These are phyloP conservation scores for Spinibarbus caldwelli DNA, from an alignment of 2,797 vertebrate species.

Conservation along the genomic window DNA sequence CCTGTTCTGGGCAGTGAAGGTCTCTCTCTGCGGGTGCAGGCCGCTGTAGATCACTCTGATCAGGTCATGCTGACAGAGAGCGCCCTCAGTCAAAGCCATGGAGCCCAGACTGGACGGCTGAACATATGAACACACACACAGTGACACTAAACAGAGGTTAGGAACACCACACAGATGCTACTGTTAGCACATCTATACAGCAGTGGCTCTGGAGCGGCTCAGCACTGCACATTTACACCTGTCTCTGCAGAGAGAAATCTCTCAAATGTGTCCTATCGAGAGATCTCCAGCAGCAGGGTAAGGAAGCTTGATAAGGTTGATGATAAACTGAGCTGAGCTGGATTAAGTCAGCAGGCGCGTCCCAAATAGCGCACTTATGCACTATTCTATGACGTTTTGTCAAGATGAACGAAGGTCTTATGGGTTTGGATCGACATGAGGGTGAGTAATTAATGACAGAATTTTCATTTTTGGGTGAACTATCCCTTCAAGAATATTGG, in stretches of 20 bases:
- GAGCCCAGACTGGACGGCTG: constrained; percentile 96
- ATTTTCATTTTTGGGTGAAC: no score
- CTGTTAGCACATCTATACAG: background rate
- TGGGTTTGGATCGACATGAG: no score
- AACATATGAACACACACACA: constrained; percentile 15
- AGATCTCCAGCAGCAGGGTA: background rate
- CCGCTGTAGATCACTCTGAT: constrained; percentile 97
- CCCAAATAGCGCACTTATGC: no score
- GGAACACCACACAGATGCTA: background rate
- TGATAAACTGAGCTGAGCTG: background rate
- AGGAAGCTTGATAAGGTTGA: background rate
- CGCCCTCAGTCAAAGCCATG: constrained; percentile 96
- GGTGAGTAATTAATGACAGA: no score
- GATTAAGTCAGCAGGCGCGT: background rate
- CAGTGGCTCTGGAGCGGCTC: background rate
- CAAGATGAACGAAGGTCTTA: no score
- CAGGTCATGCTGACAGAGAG: constrained; percentile 95
- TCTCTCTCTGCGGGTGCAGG: constrained; percentile 96
- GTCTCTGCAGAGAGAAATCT: no score
- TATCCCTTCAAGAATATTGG: no score
- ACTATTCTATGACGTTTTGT: no score
- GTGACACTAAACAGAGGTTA: background rate
- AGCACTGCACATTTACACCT: no score
- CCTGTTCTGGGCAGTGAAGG: constrained; percentile 98
- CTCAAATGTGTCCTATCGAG: no score